Conservation (phyloP, 2,797 vertebrate species). For the Loriculus beryllinus region DNA sequence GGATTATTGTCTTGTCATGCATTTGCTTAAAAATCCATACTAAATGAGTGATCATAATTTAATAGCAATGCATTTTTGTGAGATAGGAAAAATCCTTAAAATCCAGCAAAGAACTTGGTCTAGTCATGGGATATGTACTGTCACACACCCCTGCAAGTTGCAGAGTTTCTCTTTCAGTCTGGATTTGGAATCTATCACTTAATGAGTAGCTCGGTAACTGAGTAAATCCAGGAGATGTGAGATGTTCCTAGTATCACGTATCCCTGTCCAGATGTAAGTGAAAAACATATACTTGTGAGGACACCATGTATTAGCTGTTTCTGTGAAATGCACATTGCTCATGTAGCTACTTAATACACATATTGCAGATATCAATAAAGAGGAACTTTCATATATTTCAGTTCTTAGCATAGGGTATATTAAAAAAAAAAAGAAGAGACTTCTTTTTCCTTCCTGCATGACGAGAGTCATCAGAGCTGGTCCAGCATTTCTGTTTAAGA, state of each 20-base stretch:
- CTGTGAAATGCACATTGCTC: neutral
- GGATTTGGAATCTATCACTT: neutral
- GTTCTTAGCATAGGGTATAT: neutral
- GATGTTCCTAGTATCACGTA: neutral
- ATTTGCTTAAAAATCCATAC: neutral
- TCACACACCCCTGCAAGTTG: neutral
- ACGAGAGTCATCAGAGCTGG: neutral
- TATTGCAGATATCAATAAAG: neutral
- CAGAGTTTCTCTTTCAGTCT: neutral
- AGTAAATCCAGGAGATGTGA: neutral
- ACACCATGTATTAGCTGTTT: neutral
- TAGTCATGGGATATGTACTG: neutral
- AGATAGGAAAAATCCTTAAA: neutral
- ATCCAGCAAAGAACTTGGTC: neutral
- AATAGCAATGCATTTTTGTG: neutral
- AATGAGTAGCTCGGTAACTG: neutral
- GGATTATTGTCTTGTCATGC: neutral
- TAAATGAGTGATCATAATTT: neutral
- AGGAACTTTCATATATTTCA: neutral
- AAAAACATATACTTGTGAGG: neutral
- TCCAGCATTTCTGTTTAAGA: constrained; percentile 14
- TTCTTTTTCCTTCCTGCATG: neutral
- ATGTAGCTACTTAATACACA: neutral
- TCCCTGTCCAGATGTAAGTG: neutral
- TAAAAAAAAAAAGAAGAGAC: neutral